phyloP scores from a whole-genome alignment of 2,113 vertebrate genomes.

The Phalacrocorax brasilianus region DNA sequence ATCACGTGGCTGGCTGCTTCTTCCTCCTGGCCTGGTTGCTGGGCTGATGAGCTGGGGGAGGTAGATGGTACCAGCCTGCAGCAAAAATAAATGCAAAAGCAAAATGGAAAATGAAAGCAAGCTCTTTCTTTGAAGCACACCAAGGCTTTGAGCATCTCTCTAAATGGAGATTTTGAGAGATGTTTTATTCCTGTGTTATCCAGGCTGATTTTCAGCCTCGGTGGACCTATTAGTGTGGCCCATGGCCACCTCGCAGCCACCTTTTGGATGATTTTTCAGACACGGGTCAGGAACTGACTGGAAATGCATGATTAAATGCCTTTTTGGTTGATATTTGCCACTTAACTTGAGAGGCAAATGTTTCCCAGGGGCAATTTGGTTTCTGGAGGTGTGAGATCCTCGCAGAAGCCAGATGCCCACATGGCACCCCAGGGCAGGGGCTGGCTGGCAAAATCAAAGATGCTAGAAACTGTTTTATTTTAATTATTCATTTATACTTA shows the following conservation, averaged over 20 bases:
- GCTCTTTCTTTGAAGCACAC: not conserved
- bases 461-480: not conserved
- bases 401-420: rapidly evolving
- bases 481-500: not conserved
- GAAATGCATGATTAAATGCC: not conserved
- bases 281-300: not conserved
- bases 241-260: not conserved
- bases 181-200: not conserved
- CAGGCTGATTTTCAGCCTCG: not conserved
- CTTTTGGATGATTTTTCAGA: not conserved
- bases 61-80: not conserved
- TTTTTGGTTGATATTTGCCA: not conserved
- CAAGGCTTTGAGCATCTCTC: not conserved
- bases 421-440: not conserved
- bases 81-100: not conserved
- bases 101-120: not conserved
- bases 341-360: not conserved
- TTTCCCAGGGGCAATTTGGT: not conserved
- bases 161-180: not conserved
- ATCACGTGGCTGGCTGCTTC: not conserved
- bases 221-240: not conserved
- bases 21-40: not conserved
- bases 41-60: not conserved
- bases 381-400: not conserved
- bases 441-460: not conserved